phyloP scores from a whole-genome alignment of 2,113 vertebrate genomes.

The Aldabrachelys gigantea region DNA sequence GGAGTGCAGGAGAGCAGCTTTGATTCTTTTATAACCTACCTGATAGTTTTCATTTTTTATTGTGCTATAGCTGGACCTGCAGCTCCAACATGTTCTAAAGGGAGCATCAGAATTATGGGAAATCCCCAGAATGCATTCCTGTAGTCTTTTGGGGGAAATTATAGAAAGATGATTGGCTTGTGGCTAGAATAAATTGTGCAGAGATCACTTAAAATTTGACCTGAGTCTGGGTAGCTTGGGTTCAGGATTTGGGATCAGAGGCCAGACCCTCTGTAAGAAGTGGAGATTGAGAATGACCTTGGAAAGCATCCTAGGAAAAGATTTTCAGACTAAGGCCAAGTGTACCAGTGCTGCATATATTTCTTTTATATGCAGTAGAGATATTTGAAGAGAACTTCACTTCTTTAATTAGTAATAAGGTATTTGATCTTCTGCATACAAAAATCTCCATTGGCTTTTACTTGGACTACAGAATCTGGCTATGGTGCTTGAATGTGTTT shows the following conservation, averaged over 20 bases:
- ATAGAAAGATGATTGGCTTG: not conserved
- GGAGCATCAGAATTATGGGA: not conserved
- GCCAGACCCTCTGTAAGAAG: not conserved
- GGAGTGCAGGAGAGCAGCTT: not conserved
- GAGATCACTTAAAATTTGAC: not conserved
- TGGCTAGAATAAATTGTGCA: not conserved
- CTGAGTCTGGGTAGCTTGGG: not conserved
- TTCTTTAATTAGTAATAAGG: not conserved
- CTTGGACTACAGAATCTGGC: not conserved
- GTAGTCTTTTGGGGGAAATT: not conserved
- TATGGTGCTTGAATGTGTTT: not conserved
- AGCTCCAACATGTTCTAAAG: not conserved
- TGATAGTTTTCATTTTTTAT: not conserved
- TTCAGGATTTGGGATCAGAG: not conserved
- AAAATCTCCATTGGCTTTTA: not conserved
- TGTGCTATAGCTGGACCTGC: not conserved
- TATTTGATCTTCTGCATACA: not conserved
- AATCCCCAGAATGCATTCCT: not conserved
- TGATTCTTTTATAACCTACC: not conserved
- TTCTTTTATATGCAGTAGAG: not conserved
- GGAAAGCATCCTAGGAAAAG: not conserved
- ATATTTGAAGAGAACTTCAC: not conserved
- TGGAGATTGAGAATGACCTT: not conserved
- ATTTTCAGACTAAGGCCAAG: not conserved
- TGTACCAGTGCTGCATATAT: not conserved